Conservation (phyloP, 2,797 vertebrate species). For the Octomys mimax region DNA sequence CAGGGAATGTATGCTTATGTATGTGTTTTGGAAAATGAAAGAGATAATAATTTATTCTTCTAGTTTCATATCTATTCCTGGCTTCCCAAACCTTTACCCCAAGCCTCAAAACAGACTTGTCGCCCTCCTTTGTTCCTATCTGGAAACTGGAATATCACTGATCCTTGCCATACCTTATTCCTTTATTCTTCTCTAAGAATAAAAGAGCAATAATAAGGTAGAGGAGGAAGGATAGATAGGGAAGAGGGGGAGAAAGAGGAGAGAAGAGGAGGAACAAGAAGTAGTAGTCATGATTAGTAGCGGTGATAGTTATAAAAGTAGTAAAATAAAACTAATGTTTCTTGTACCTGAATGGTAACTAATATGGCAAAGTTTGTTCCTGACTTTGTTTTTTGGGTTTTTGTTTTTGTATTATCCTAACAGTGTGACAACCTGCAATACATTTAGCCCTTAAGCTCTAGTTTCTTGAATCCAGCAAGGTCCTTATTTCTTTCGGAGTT, state of each 20-base stretch:
- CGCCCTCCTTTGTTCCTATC: background rate
- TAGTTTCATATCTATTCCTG: constrained; percentile 3
- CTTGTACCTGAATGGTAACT: background rate
- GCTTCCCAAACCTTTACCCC: background rate
- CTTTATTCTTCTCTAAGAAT: background rate
- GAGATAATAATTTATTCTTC: background rate
- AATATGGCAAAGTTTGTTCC: background rate
- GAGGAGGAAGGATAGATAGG: too few species aligned
- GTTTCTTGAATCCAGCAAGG: background rate
- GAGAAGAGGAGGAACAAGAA: too few species aligned
- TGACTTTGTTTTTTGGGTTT: background rate
- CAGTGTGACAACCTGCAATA: background rate
- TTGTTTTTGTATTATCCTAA: background rate
- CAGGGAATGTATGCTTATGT: background rate
- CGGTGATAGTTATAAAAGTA: background rate
- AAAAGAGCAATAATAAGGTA: background rate
- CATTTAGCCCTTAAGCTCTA: background rate
- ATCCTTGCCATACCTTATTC: background rate
- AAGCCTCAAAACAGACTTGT: background rate
- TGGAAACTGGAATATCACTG: background rate
- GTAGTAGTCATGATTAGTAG: background rate
- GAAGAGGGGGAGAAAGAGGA: too few species aligned
- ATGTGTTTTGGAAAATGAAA: background rate
- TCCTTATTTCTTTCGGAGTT: too few species aligned
- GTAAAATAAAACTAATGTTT: background rate